Evolutionary conservation across 2,888 invertebrate genomes (phyloP).

Genomic region (Hirudinaria manillensis): DNA sequence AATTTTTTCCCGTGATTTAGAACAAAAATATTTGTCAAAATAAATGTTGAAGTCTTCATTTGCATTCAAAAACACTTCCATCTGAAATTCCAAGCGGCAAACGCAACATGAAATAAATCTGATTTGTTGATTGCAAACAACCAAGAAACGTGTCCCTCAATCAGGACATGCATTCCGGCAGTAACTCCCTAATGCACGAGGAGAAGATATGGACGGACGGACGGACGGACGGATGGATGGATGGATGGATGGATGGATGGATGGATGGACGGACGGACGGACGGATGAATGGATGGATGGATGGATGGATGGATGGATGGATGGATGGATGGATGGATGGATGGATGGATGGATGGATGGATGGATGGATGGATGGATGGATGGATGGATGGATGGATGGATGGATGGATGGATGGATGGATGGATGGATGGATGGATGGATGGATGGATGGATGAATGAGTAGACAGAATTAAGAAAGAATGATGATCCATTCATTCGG

Average conservation of each 20-base stretch:
- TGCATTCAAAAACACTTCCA: no score
- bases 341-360: not conserved
- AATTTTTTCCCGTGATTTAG: no score
- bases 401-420: not conserved
- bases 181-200: no score
- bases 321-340: slow-evolving; percentile 5
- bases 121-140: no score
- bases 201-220: no score
- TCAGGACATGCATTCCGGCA: no score
- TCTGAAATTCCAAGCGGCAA: no score
- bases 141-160: no score
- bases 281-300: not conserved
- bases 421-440: slow-evolving; percentile 2
- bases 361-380: not conserved
- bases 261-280: slow-evolving; percentile 6
- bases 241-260: not conserved
- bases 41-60: no score
- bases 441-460: slow-evolving; percentile 3
- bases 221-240: not conserved
- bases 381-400: slow-evolving; percentile 16
- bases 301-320: not conserved
- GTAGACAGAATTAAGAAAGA: not conserved
- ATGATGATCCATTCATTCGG: no score
- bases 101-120: no score
- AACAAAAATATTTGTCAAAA: no score